phyloP scores from a whole-genome alignment of 2,113 vertebrate genomes.

The Myotis lucifugus region DNA sequence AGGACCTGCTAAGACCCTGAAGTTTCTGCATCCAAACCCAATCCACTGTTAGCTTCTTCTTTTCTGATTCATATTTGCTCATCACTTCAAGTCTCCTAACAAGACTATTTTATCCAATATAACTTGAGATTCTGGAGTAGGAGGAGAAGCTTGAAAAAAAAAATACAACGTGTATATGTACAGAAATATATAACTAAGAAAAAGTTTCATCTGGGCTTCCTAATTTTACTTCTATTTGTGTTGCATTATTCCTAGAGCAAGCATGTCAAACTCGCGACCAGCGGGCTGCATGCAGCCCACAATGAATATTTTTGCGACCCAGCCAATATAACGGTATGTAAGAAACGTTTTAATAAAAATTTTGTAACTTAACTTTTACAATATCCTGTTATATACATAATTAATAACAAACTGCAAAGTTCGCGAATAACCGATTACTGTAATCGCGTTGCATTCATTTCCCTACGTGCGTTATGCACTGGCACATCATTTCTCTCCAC shows the following conservation, averaged over 20 bases:
- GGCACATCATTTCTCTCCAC: no score
- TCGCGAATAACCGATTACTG: no score
- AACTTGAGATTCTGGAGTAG: background rate
- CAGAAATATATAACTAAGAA: slow-evolving; percentile 9
- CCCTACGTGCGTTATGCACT: no score
- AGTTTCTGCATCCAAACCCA: background rate
- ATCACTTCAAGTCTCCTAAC: slow-evolving; percentile 6
- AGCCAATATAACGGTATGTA: no score
- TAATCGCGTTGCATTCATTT: no score
- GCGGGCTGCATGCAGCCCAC: no score
- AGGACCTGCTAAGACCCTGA: background rate
- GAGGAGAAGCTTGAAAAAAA: background rate
- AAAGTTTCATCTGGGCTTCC: background rate
- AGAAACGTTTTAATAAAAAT: no score
- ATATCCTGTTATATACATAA: no score
- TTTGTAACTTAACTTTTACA: no score
- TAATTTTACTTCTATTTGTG: slow-evolving; percentile 20
- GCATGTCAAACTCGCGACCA: no score
- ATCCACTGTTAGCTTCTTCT: background rate
- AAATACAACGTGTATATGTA: background rate
- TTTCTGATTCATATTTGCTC: background rate
- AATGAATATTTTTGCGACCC: no score
- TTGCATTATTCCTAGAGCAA: background rate
- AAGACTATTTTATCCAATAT: background rate
- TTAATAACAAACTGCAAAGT: no score